Conservation (phyloP, 2,797 vertebrate species). For the Emydoidea blandingii region DNA sequence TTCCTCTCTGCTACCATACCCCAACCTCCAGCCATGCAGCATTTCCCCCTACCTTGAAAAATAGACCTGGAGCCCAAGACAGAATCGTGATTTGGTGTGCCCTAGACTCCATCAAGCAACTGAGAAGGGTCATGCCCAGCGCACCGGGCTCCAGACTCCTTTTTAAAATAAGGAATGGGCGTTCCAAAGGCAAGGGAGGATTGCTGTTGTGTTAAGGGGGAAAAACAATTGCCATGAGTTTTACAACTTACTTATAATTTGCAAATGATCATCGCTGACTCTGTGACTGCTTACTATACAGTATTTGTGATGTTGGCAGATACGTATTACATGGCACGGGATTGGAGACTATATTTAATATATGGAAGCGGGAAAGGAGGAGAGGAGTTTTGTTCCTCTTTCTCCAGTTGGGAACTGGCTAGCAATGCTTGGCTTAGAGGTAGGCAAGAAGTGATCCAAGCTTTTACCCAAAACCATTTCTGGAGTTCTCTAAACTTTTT, state of each 20-base stretch:
- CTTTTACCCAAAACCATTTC: background rate
- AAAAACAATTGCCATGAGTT: background rate
- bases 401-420: constrained; percentile 24
- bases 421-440: background rate
- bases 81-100: background rate
- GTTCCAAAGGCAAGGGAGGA: background rate
- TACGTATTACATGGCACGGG: constrained; percentile 27
- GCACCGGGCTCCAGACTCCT: background rate
- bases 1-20: background rate
- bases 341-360: constrained; percentile 46
- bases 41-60: background rate
- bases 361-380: background rate
- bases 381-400: background rate
- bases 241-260: background rate
- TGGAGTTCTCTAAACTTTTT: background rate
- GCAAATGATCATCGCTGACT: constrained; percentile 29
- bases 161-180: background rate
- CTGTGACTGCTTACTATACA: constrained; percentile 63
- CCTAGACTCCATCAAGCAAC: background rate
- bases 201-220: background rate
- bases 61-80: background rate
- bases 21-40: background rate
- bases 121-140: background rate
- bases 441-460: background rate
- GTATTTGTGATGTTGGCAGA: constrained; percentile 50